A percentile compares a stretch with the other conserved stretches of the same genome.
Evolutionary conservation across 2,888 invertebrate species (phyloP).

Genomic region (Arge pagana): DNA sequence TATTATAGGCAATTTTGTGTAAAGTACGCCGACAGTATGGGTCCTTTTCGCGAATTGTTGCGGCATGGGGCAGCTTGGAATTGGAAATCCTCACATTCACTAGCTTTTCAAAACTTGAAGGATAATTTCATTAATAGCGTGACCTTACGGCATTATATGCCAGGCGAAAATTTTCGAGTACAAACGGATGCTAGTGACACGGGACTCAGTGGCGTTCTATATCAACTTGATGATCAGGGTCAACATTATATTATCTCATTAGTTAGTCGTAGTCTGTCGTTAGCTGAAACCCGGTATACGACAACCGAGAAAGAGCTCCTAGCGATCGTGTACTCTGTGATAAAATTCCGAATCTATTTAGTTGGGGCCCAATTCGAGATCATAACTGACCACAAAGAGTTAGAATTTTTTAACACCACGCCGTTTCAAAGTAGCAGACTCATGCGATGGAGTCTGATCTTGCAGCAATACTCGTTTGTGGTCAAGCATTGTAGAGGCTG

Average conservation of each 20-base stretch:
- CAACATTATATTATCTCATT: constrained; percentile 27
- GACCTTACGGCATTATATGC: constrained; percentile 8
- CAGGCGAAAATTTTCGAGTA: constrained; percentile 5
- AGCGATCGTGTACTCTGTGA: constrained; percentile 31
- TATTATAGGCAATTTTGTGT: neutral
- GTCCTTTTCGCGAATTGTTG: constrained; percentile 10
- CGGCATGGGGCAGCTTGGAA: constrained; percentile 8
- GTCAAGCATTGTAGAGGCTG: constrained; percentile 32
- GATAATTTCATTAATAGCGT: constrained; percentile 18
- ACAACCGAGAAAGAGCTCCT: constrained; percentile 34
- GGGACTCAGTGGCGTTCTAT: constrained; percentile 26
- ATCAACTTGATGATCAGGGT: neutral
- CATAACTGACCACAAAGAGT: constrained; percentile 34
- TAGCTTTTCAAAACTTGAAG: constrained; percentile 16
- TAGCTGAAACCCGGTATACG: constrained; percentile 28
- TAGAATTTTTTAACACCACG: constrained; percentile 35
- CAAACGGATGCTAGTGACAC: constrained; percentile 15
- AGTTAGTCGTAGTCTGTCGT: constrained; percentile 28
- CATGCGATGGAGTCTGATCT: constrained; percentile 33
- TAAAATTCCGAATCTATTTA: constrained; percentile 36
- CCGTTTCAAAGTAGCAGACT: constrained; percentile 32
- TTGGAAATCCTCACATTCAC: constrained; percentile 6
- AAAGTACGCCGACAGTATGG: neutral
- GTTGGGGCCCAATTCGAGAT: constrained; percentile 30
- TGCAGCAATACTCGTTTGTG: constrained; percentile 34